Evolutionary conservation across 2,113 vertebrate genomes (phyloP), one percentile per base, ranked within the genome.

Genomic region (Corythornis cristatus): DNA sequence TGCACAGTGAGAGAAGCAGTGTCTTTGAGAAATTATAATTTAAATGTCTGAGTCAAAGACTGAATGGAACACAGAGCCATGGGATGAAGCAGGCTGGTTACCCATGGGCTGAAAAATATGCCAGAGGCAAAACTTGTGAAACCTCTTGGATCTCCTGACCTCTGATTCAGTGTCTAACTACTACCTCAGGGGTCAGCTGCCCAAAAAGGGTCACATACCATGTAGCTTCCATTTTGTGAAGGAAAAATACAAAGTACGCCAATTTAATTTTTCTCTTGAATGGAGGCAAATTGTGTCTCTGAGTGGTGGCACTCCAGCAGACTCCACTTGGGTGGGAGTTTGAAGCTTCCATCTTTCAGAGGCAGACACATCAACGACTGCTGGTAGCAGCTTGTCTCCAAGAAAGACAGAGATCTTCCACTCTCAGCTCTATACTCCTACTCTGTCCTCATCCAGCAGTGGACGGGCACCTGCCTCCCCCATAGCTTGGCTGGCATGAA

Each of bases 391-490:
- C 28, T 5, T 14, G 21, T 12, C 57, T 14, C n/a, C 1, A 4
- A 61, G 35, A 15, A 51, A n/a, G n/a, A 33, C 50, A 33, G 61
- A 0, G 0, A 53, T 4, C 22, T 37, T 23, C 8, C 4, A 11
- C 37, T 48, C 23, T 26, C 0, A 1, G n/a, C 54, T 51, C 35
- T 9, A 5, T 2, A 11, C 31, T 53, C 50, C 51, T 26, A 0
- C 54, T 12, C 42, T 5, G 11, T 8, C 6, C 50, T 66, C 61
- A 51, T 2, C 20, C 15, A 25, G 76, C 66, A 15, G 5, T 1
- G 16, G 70, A 6, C 20, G 43, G 60, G 43, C 2, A 0, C 22
- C 76, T 13, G 56, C 29, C 8, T 9, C 58, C 62, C 35, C 8
- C 26, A 2, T 5, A 42, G 9, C 50, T 6, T 2, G 15, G 65